These are phyloP conservation scores for Sinosuthora webbiana DNA, from an alignment of 2,113 vertebrate species.

Conservation along the genomic window DNA sequence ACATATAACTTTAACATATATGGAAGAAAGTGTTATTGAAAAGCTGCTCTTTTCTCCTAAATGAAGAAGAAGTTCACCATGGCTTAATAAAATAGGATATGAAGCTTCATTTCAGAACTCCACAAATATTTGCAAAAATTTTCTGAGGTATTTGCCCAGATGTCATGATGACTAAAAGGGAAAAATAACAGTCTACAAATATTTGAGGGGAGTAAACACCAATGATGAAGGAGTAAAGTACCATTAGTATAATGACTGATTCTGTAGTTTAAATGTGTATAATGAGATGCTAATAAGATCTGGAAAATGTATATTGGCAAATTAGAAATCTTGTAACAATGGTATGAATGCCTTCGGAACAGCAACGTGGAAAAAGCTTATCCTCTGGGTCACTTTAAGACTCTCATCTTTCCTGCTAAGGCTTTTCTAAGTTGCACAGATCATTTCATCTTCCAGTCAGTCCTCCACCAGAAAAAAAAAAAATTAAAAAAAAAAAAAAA, in stretches of 20 bases:
- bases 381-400: neutral
- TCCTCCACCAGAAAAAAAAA: fast-evolving
- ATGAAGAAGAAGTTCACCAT: neutral
- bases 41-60: neutral
- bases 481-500: no score
- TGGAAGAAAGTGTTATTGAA: neutral
- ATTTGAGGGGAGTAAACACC: conserved; percentile 21
- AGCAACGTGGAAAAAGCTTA: neutral
- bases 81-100: neutral
- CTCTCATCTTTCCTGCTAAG: neutral
- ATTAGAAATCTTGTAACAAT: neutral
- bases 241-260: neutral
- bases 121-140: conserved; percentile 20
- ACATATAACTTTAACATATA: neutral
- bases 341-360: neutral
- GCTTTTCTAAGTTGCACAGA: neutral
- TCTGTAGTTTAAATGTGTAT: neutral
- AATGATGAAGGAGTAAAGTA: neutral
- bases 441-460: neutral
- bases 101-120: neutral
- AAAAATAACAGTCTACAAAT: conserved; percentile 22
- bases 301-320: neutral
- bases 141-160: conserved; percentile 1
- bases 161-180: neutral
- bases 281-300: neutral